Base-by-base conservation (phyloP, 2,113 vertebrate species). In the Salvelinus alpinus region DNA sequence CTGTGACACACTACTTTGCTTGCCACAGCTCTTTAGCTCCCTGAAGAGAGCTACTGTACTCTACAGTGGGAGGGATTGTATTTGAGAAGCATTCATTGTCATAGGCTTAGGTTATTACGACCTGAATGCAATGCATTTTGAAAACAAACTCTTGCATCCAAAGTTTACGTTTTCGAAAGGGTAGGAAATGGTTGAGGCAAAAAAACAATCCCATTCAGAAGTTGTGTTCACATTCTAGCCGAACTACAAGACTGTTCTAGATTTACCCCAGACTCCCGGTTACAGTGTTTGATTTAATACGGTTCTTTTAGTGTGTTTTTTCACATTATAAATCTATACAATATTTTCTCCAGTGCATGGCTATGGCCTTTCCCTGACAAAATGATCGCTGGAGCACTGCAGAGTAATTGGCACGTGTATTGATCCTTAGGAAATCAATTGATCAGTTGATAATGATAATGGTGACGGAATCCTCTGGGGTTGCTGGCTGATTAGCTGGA, bases 381-480 rank as follows among this genome's bases (percentile, higher is more conserved):
- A 14, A 11, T 51, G 1, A 24, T 2, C 44, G 13, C 47, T n/a
- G 22, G 24, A 59, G 24, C 60, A 27, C 11, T 20, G 60, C 65
- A 38, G 65, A 68, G 62, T 74, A 44, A 74, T 73, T 71, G 70
- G 57, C 51, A 64, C 25, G 47, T 38, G 71, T n/a, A 65, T 67
- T 54, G 74, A 67, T 51, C 69, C 29, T 62, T 77, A 77, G 11
- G 51, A 47, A 77, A 77, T 77, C 75, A 77, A 77, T 72, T 78
- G 81, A 79, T 77, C 24, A 18, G 27, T 44, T 77, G 64, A 78
- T 75, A 34, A 54, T 48, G 59, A 59, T 71, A 77, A 71, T 77
- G 68, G 59, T 1, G 38, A 34, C 20, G 65, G 18, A 54, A 60
- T 51, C 34, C 59, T 16, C 16, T 62, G 25, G 59, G 54, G 31